Evolutionary conservation across 2,888 invertebrate species (phyloP).

Genomic region (Empis livida): DNA sequence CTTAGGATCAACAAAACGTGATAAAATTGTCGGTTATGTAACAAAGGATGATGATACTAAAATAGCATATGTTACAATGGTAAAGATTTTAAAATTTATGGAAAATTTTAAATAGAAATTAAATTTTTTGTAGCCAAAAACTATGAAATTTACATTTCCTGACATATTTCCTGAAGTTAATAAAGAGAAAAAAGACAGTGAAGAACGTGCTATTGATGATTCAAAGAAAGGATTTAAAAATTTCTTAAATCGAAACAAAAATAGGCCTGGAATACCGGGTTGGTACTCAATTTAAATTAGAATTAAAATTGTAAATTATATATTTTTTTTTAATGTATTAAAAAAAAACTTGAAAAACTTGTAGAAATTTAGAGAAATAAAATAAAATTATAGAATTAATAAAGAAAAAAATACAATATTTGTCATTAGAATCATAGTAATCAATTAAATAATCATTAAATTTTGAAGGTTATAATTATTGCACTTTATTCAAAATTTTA

Average conservation of each 20-base stretch:
- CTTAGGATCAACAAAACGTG: constrained; percentile 51
- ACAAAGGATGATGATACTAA: constrained; percentile 74
- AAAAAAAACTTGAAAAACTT: too few species aligned
- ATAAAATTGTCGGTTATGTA: constrained; percentile 48
- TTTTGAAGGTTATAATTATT: too few species aligned
- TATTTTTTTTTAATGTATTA: background rate
- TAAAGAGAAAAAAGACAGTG: constrained; percentile 38
- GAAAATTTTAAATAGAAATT: background rate
- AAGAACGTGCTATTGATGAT: constrained; percentile 50
- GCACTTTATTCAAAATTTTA: too few species aligned
- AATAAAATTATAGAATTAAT: too few species aligned
- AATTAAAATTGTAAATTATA: background rate
- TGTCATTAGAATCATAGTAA: too few species aligned
- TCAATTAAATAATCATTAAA: too few species aligned
- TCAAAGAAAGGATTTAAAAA: constrained; percentile 46
- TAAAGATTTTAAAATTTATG: constrained; percentile 32
- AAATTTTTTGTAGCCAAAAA: constrained; percentile 51
- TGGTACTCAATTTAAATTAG: constrained; percentile 59
- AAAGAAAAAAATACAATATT: too few species aligned
- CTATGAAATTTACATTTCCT: constrained; percentile 62
- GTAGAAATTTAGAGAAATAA: too few species aligned
- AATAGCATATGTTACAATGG: constrained; percentile 65
- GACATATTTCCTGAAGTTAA: constrained; percentile 47
- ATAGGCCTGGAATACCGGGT: constrained; percentile 57
- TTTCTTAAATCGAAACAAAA: constrained; percentile 50